A percentile compares a stretch with the other conserved stretches of the same genome.
These are phyloP conservation scores for Nyleta sp. DNA, from an alignment of 2,888 invertebrate genomes.

Conservation along the genomic window DNA sequence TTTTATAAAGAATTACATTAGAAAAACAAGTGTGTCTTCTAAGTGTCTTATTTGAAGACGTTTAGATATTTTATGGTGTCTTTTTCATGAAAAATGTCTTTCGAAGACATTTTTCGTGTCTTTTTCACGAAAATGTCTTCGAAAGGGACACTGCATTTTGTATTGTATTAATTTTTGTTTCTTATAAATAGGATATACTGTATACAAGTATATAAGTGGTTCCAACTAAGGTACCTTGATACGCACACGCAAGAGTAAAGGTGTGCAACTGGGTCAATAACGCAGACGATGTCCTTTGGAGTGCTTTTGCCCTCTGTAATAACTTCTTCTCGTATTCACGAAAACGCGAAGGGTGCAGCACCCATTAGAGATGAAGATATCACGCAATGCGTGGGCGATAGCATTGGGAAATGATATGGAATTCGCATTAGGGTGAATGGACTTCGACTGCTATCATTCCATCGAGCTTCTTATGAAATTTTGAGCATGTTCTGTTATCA, in stretches of 20 bases:
- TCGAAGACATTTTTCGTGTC: too few relatives aligned
- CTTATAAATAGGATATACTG: background rate
- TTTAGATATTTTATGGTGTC: too few relatives aligned
- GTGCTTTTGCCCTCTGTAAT: constrained; percentile 8
- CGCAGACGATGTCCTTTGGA: constrained; percentile 9
- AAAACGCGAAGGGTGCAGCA: constrained; percentile 17
- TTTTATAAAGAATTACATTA: too few relatives aligned
- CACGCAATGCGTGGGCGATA: constrained; percentile 31
- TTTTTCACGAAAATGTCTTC: too few relatives aligned
- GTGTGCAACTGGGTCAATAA: constrained; percentile 46
- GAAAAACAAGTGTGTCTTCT: too few relatives aligned
- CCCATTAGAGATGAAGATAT: constrained; percentile 9
- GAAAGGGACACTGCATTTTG: too few relatives aligned
- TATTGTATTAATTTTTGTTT: background rate
- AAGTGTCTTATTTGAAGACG: too few relatives aligned
- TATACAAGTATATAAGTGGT: too few relatives aligned
- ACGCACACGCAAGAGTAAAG: constrained; percentile 30
- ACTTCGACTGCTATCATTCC: background rate
- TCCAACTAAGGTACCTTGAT: background rate
- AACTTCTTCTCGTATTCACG: constrained; percentile 12
- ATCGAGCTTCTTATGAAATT: too few relatives aligned
- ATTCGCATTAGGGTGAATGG: constrained; percentile 13
- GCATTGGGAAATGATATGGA: background rate
- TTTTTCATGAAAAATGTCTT: too few relatives aligned
- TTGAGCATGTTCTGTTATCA: too few relatives aligned